Conservation (phyloP, 30 jellyfish, hydroid and myxozoan species). For the Aurelia aurita complex sp. Pacific region DNA sequence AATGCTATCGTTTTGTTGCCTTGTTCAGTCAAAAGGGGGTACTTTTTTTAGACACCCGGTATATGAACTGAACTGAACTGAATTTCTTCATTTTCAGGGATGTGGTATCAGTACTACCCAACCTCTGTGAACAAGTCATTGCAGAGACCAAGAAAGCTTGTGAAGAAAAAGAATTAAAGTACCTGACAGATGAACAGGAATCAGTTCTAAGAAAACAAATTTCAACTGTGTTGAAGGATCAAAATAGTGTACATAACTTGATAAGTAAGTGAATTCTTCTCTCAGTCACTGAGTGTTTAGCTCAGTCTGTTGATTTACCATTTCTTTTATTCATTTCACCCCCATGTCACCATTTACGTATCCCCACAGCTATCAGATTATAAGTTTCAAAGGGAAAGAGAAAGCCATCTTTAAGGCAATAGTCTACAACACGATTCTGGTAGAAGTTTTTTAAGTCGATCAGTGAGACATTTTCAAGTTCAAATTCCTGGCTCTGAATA, state of each 20-base stretch:
- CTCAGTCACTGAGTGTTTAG: neutral
- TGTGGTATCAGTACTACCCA: conserved; percentile 21
- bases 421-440: too few species aligned
- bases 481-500: too few species aligned
- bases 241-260: conserved; percentile 39
- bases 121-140: conserved; percentile 50
- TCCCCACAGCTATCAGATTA: too few species aligned
- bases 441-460: too few species aligned
- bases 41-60: too few species aligned
- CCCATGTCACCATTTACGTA: neutral
- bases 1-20: too few species aligned
- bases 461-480: too few species aligned
- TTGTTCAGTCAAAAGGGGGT: too few species aligned
- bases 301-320: too few species aligned
- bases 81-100: conserved; percentile 7
- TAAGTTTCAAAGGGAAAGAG: too few species aligned
- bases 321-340: neutral
- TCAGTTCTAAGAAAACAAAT: conserved; percentile 35
- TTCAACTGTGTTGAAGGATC: conserved; percentile 1
- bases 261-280: conserved; percentile 22
- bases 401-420: too few species aligned
- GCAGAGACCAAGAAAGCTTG: conserved; percentile 41
- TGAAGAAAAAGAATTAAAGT: conserved; percentile 10
- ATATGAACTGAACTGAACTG: too few species aligned
- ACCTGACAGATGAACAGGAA: conserved; percentile 21